phyloP scores from a whole-genome alignment of 2,113 vertebrate species.

The Psittacula cyanocephala region DNA sequence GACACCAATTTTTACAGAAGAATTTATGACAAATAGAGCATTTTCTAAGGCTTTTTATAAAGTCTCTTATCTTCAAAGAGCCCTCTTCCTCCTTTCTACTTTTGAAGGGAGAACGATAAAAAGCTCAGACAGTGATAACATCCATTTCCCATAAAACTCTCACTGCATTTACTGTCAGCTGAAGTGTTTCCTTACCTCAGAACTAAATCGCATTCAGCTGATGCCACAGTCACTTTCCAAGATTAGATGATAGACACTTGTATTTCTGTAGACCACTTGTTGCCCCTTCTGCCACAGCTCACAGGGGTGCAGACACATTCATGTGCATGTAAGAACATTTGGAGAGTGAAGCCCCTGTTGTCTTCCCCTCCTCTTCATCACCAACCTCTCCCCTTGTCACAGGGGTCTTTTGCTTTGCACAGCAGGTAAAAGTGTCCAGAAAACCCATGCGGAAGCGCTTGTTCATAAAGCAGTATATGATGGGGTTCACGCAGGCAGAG shows the following conservation, averaged over 20 bases:
- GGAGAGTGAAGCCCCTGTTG: conserved; percentile 75
- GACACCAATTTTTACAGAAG: neutral
- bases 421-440: conserved; percentile 87
- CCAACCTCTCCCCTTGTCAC: conserved; percentile 21
- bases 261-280: neutral
- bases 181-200: neutral
- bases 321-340: conserved; percentile 79
- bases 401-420: neutral
- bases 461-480: conserved; percentile 99
- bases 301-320: conserved; percentile 69
- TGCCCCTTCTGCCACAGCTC: neutral
- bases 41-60: neutral
- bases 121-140: neutral
- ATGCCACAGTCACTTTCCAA: neutral
- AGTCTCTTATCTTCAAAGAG: conserved; percentile 27
- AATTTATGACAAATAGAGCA: neutral
- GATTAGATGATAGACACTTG: neutral
- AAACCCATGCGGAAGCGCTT: conserved; percentile 90
- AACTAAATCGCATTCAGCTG: neutral
- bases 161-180: neutral
- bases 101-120: neutral
- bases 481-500: conserved; percentile 94
- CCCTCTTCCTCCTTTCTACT: neutral
- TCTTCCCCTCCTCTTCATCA: conserved; percentile 81
- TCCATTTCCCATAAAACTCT: neutral